A percentile compares a stretch with the other conserved stretches of the same genome.
Evolutionary conservation across 2,113 vertebrate species (phyloP).

Genomic region (Psophia crepitans): DNA sequence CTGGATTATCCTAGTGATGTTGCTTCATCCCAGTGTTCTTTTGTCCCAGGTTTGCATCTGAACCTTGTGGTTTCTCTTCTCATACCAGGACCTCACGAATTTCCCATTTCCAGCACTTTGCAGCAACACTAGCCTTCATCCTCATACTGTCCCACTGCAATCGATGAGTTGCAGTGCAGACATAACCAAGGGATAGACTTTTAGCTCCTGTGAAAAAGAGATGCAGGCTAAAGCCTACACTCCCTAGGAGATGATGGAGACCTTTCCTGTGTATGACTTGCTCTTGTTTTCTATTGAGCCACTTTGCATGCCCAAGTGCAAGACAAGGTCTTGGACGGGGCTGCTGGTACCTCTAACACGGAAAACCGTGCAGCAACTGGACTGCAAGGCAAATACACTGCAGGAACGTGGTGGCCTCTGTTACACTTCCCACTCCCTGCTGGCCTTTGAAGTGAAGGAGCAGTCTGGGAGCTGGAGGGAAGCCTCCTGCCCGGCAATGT

Average conservation of each 20-base stretch:
- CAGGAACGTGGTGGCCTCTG: background rate
- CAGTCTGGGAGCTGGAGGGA: background rate
- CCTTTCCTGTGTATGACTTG: background rate
- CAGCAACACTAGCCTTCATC: background rate
- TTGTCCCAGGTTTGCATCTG: background rate
- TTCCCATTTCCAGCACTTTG: background rate
- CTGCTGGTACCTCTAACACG: background rate
- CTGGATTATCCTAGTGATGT: background rate
- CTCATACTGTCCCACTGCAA: background rate
- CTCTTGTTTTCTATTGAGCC: background rate
- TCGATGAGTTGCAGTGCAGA: background rate
- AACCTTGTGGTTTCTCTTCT: background rate
- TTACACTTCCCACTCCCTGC: background rate
- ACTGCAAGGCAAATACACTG: background rate
- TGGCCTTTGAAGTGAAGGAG: background rate
- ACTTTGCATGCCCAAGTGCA: background rate
- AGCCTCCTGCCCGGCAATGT: background rate
- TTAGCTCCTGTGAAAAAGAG: background rate
- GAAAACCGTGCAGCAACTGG: background rate
- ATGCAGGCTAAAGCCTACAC: background rate
- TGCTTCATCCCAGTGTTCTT: background rate
- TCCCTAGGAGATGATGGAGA: background rate
- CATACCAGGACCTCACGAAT: background rate
- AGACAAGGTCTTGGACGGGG: background rate
- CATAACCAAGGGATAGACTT: background rate